Evolutionary conservation across 2,797 vertebrate genomes (phyloP).

Genomic region (Allobates femoralis): DNA sequence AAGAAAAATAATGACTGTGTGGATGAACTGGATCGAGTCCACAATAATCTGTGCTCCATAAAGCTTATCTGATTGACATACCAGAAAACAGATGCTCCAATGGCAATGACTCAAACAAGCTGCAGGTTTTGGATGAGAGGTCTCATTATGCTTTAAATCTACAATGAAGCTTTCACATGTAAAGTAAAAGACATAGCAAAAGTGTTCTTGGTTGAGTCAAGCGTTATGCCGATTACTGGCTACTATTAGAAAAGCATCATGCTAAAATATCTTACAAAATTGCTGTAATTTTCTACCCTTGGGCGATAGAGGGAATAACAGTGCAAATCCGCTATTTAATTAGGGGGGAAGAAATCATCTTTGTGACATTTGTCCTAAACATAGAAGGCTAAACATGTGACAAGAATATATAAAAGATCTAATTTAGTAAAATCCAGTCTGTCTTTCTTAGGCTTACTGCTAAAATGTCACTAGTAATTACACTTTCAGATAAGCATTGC

Average conservation of each 20-base stretch:
- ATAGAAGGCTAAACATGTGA: slow-evolving; percentile 49
- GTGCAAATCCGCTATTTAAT: slow-evolving; percentile 49
- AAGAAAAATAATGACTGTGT: not conserved
- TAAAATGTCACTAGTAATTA: slow-evolving; percentile 56
- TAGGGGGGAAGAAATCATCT: slow-evolving; percentile 41
- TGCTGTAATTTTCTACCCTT: slow-evolving; percentile 30
- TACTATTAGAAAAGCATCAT: slow-evolving; percentile 7
- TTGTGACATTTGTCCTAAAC: slow-evolving; percentile 39
- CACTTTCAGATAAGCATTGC: slow-evolving; percentile 31
- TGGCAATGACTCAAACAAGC: slow-evolving; percentile 28
- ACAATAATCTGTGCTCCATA: slow-evolving; percentile 32
- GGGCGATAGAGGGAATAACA: not conserved
- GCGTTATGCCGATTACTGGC: not conserved
- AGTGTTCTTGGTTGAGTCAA: not conserved
- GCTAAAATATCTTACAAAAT: slow-evolving; percentile 29
- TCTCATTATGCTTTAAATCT: slow-evolving; percentile 12
- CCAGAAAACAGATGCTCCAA: slow-evolving; percentile 35
- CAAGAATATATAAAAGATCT: slow-evolving; percentile 41
- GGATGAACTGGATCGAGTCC: slow-evolving; percentile 11
- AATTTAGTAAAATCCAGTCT: slow-evolving; percentile 39
- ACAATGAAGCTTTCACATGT: not conserved
- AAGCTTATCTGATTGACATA: slow-evolving; percentile 31
- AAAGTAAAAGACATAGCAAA: not conserved
- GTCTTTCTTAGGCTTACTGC: slow-evolving; percentile 21
- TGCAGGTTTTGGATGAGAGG: not conserved